Percentiles rank a stretch among this genome's conserved stretches.
phyloP scores from a whole-genome alignment of 2,797 vertebrate genomes.

The Sphaeramia orbicularis region DNA sequence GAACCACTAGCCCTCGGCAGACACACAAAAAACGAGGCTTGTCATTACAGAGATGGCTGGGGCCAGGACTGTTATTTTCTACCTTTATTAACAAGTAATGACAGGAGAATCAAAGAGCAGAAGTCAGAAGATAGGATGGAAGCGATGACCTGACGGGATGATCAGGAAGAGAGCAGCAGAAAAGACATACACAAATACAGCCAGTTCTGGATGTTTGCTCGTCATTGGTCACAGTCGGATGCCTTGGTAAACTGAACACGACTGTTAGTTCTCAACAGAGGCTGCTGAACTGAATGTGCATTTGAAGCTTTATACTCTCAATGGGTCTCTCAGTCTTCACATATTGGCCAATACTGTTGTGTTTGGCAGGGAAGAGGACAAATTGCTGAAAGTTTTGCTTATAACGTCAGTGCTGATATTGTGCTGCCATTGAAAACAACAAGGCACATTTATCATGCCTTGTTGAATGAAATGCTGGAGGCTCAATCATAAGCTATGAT shows the following conservation, averaged over 20 bases:
- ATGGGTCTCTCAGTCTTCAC: constrained; percentile 51
- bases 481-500: constrained; percentile 16
- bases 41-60: constrained; percentile 68
- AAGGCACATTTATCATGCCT: constrained; percentile 6
- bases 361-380: constrained; percentile 17
- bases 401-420: constrained; percentile 30
- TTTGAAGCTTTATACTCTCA: constrained; percentile 69
- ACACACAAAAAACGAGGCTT: constrained; percentile 50
- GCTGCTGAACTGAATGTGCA: constrained; percentile 75
- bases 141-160: constrained; percentile 31
- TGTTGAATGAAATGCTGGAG: constrained; percentile 35
- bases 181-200: constrained; percentile 13
- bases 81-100: constrained; percentile 83
- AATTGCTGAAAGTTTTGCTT: constrained; percentile 35
- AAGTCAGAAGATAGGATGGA: constrained; percentile 25
- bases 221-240: constrained; percentile 58
- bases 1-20: constrained; percentile 34
- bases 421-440: constrained; percentile 32
- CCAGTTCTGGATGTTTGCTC: constrained; percentile 52
- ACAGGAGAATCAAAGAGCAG: constrained; percentile 71
- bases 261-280: constrained; percentile 81
- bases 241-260: constrained; percentile 72
- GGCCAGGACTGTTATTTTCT: constrained; percentile 79
- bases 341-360: constrained; percentile 70
- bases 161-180: constrained; percentile 22